phyloP scores from a whole-genome alignment of 2,888 invertebrate species.

The Celastrina argiolus region DNA sequence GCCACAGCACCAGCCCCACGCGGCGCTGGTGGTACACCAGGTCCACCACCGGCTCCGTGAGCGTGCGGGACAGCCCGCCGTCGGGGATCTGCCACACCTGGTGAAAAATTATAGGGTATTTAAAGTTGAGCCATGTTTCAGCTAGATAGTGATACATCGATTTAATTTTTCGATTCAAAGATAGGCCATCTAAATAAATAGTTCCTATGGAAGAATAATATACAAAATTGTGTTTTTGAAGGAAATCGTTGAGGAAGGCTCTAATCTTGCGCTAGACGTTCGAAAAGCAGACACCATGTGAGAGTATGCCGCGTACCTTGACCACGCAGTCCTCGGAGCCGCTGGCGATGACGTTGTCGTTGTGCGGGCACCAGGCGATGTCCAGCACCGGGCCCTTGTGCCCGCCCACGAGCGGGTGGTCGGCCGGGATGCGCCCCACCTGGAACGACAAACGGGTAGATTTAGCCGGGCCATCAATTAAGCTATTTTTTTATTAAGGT shows the following conservation, averaged over 20 bases:
- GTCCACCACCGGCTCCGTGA: conserved; percentile 96
- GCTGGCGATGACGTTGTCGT: conserved; percentile 98
- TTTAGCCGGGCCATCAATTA: background rate
- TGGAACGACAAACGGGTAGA: conserved; percentile 51
- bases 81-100: conserved; percentile 97
- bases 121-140: too few species aligned
- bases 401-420: conserved; percentile 95
- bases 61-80: conserved; percentile 90
- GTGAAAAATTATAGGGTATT: background rate
- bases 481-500: too few species aligned
- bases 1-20: conserved; percentile 96
- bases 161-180: too few species aligned
- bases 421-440: conserved; percentile 96
- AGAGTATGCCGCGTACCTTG: conserved; percentile 76
- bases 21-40: conserved; percentile 94
- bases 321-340: conserved; percentile 98
- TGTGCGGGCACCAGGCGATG: conserved; percentile 98
- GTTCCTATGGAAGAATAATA: too few species aligned
- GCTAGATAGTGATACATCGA: too few species aligned
- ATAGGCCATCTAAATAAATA: too few species aligned
- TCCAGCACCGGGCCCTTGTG: conserved; percentile 98
- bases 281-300: too few species aligned
- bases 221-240: too few species aligned
- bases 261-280: too few species aligned
- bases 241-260: too few species aligned